Evolutionary conservation across 2,113 vertebrate species (phyloP).

Genomic region (Cyprinodon brontotheroides): DNA sequence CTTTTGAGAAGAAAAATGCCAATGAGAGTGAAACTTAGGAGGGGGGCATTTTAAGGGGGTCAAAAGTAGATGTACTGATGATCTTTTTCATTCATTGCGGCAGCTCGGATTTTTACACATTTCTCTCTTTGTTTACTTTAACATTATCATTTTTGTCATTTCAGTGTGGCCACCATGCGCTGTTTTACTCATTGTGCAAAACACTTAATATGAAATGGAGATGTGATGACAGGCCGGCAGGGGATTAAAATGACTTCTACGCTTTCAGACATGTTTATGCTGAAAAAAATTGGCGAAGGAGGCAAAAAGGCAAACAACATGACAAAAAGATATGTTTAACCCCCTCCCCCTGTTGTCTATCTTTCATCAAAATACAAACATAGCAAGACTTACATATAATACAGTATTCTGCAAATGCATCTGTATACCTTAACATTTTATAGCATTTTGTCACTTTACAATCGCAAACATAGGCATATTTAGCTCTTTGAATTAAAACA

Average conservation of each 20-base stretch:
- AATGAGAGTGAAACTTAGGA: neutral
- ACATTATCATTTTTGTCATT: neutral
- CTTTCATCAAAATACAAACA: neutral
- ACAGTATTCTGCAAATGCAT: too few relatives aligned
- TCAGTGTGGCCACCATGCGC: neutral
- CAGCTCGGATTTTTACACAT: too few relatives aligned
- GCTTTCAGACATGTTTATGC: neutral
- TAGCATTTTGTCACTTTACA: too few relatives aligned
- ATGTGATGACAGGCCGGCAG: neutral
- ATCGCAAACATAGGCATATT: neutral
- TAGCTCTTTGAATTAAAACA: neutral
- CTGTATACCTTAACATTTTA: too few relatives aligned
- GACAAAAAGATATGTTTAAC: neutral
- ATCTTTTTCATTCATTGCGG: too few relatives aligned
- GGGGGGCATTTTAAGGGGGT: neutral
- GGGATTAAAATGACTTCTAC: slow-evolving; percentile 12
- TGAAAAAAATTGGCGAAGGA: slow-evolving; percentile 61
- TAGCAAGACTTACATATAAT: neutral
- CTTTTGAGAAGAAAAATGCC: too few relatives aligned
- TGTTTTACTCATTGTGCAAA: neutral
- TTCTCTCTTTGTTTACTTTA: neutral
- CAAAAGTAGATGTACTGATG: too few relatives aligned
- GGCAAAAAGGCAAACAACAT: slow-evolving; percentile 53
- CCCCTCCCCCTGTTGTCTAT: neutral
- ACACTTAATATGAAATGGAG: neutral